Conservation (phyloP, 2,113 vertebrate genomes). For the Sigmodon hispidus region DNA sequence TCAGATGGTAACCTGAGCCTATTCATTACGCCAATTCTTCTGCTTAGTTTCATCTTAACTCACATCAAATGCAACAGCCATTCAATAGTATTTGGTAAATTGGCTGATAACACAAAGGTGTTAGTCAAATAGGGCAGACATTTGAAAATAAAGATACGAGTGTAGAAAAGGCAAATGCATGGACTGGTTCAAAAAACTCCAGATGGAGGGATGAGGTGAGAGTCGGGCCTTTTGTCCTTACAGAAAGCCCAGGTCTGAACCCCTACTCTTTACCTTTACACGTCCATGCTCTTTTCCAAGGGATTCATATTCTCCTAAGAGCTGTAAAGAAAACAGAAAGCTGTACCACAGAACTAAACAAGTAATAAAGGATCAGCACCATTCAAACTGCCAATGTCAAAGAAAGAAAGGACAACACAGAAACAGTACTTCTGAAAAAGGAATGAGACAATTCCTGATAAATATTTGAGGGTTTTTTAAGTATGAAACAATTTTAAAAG, state of each 20-base stretch:
- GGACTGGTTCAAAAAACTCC: not conserved
- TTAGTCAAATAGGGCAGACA: not conserved
- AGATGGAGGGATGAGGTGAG: rapidly evolving
- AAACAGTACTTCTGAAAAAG: not conserved
- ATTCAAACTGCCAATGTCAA: conserved; percentile 8
- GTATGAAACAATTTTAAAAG: conserved; percentile 37
- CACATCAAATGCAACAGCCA: not conserved
- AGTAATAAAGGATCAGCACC: not conserved
- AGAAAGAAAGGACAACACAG: not conserved
- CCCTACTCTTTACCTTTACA: conserved; percentile 88
- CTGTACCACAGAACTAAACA: conserved; percentile 31
- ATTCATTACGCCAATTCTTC: not conserved
- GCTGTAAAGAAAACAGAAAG: conserved; percentile 85
- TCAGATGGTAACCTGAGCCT: not conserved
- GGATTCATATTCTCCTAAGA: conserved; percentile 93
- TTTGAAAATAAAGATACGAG: not conserved
- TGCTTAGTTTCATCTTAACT: conserved; percentile 3
- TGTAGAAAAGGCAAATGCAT: not conserved
- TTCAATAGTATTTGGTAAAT: not conserved
- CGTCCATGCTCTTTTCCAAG: conserved; percentile 92
- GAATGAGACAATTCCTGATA: too few species aligned
- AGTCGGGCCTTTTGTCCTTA: not conserved
- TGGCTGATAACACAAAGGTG: not conserved
- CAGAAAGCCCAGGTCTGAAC: not conserved
- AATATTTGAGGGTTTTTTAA: not conserved